phyloP scores from a whole-genome alignment of 2,888 invertebrate genomes.

The Drosophila kuntzei region DNA sequence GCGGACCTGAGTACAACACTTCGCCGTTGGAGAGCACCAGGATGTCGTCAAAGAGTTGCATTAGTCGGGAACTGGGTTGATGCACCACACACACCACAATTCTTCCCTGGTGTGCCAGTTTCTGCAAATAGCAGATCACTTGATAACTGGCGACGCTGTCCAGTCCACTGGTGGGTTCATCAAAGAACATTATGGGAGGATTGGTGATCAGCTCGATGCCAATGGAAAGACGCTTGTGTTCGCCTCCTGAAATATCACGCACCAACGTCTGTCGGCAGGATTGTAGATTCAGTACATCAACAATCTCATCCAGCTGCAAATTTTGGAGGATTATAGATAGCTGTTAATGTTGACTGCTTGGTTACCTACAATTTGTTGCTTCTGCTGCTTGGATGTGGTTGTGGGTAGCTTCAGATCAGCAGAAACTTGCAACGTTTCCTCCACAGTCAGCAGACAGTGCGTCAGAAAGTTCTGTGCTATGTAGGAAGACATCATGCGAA shows the following conservation, averaged over 20 bases:
- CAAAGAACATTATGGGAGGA: constrained; percentile 96
- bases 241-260: constrained; percentile 92
- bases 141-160: constrained; percentile 93
- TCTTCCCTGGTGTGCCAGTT: constrained; percentile 92
- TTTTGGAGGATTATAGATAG: background rate
- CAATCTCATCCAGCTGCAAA: constrained; percentile 91
- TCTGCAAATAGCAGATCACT: constrained; percentile 91
- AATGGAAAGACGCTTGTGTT: constrained; percentile 94
- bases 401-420: constrained; percentile 93
- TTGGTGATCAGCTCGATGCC: constrained; percentile 95
- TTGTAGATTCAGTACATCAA: constrained; percentile 90
- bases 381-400: constrained; percentile 87
- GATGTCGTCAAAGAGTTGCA: constrained; percentile 94
- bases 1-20: constrained; percentile 92
- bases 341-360: background rate
- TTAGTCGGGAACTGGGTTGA: constrained; percentile 94
- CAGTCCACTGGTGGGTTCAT: constrained; percentile 96
- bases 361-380: constrained; percentile 88
- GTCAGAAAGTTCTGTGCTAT: constrained; percentile 95
- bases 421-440: constrained; percentile 93
- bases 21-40: constrained; percentile 92
- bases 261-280: constrained; percentile 89
- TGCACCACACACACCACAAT: constrained; percentile 95
- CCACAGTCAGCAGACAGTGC: constrained; percentile 92
- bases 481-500: constrained; percentile 89